Conservation (phyloP, 2,888 invertebrate species). For the Enchytraeus crypticus region DNA sequence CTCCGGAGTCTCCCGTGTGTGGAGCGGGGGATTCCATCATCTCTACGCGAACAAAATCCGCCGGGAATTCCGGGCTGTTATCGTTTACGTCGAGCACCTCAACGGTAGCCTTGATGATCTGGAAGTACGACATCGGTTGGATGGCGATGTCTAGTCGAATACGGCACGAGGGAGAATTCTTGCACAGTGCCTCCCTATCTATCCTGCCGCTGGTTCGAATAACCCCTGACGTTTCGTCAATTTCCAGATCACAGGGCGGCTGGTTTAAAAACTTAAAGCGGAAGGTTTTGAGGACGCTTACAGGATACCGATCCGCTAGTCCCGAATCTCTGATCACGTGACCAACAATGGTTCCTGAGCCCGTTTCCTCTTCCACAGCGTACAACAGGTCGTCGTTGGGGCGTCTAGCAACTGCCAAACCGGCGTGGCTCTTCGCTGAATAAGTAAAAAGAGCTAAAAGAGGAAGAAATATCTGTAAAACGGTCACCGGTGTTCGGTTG, state of each 20-base stretch:
- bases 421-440: too few species aligned
- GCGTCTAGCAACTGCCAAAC: too few species aligned
- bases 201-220: slow-evolving; percentile 20
- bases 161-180: slow-evolving; percentile 5
- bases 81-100: slow-evolving; percentile 26
- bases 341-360: slow-evolving; percentile 16
- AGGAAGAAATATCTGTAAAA: too few species aligned
- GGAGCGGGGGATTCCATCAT: slow-evolving; percentile 20
- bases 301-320: slow-evolving; percentile 13
- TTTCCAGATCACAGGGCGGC: slow-evolving; percentile 12
- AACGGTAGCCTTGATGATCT: slow-evolving; percentile 23
- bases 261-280: slow-evolving; percentile 20
- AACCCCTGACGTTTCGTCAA: slow-evolving; percentile 21
- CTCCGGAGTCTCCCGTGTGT: slow-evolving; percentile 17
- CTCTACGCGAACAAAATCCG: slow-evolving; percentile 9
- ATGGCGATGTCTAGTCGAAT: slow-evolving; percentile 24
- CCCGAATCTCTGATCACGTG: slow-evolving; percentile 15
- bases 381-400: slow-evolving; percentile 1
- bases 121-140: slow-evolving; percentile 16
- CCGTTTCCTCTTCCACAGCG: slow-evolving; percentile 18
- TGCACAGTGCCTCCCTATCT: slow-evolving; percentile 25
- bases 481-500: too few species aligned
- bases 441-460: too few species aligned
- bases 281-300: slow-evolving; percentile 9
- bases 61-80: slow-evolving; percentile 23